Conservation (phyloP, 2,888 invertebrate species). For the Parnassius apollo region DNA sequence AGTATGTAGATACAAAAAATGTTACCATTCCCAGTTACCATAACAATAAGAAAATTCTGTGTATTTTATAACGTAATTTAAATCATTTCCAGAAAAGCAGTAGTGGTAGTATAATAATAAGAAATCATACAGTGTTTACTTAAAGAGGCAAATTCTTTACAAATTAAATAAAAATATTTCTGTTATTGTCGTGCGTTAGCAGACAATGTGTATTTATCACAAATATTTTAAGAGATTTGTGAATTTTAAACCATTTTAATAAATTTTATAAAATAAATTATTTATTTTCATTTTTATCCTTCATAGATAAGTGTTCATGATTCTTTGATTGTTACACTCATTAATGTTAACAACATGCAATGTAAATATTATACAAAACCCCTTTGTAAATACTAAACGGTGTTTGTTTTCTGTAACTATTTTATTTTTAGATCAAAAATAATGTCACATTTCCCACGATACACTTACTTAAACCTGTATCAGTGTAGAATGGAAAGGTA, state of each 20-base stretch:
- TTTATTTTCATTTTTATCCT: conserved; percentile 44
- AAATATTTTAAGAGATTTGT: conserved; percentile 61
- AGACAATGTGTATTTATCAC: conserved; percentile 45
- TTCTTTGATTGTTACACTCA: not conserved
- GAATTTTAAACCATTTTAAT: conserved; percentile 76
- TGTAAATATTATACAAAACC: conserved; percentile 15
- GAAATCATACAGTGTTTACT: conserved; percentile 11
- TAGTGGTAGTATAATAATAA: conserved; percentile 20
- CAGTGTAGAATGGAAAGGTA: conserved; percentile 21
- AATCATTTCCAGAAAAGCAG: conserved; percentile 2
- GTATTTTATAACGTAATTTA: not conserved
- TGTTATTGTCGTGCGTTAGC: conserved; percentile 32
- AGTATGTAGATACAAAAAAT: conserved; percentile 43
- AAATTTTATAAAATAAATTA: conserved; percentile 63
- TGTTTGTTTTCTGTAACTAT: conserved; percentile 12
- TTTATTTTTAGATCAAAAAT: conserved; percentile 21
- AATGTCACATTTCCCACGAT: conserved; percentile 18
- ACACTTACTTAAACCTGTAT: too few relatives aligned
- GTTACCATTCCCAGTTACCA: conserved; percentile 58
- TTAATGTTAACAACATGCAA: conserved; percentile 3
- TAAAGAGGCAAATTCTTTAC: conserved; percentile 23
- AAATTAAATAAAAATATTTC: conserved; percentile 31
- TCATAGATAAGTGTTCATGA: conserved; percentile 20
- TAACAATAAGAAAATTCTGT: conserved; percentile 37
- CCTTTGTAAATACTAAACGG: conserved; percentile 18